Conservation (phyloP, 2,797 vertebrate species). For the Erpetoichthys calabaricus region DNA sequence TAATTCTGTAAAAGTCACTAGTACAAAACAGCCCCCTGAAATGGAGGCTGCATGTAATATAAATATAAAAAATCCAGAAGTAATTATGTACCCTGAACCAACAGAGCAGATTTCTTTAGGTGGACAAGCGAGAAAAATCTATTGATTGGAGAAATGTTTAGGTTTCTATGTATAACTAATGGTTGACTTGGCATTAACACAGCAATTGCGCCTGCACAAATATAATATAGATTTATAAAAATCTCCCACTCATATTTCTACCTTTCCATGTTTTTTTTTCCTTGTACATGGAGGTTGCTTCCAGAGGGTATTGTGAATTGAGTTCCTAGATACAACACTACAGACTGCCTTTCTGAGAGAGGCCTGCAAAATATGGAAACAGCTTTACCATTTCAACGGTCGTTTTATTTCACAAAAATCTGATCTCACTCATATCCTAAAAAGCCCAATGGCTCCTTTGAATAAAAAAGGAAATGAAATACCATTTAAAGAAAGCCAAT, state of each 20-base stretch:
- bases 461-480: too few species aligned
- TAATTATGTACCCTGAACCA: slow-evolving; percentile 36
- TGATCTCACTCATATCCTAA: too few species aligned
- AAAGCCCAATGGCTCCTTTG: too few species aligned
- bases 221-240: slow-evolving; percentile 7
- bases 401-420: not conserved
- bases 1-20: slow-evolving; percentile 39
- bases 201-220: slow-evolving; percentile 36
- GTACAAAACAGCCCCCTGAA: slow-evolving; percentile 29
- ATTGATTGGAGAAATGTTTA: slow-evolving; percentile 34
- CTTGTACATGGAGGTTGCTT: not conserved
- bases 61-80: slow-evolving; percentile 42
- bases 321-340: too few species aligned
- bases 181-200: slow-evolving; percentile 36
- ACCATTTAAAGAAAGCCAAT: too few species aligned
- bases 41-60: slow-evolving; percentile 27
- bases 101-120: slow-evolving; percentile 32
- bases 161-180: slow-evolving; percentile 24
- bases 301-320: too few species aligned
- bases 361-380: too few species aligned
- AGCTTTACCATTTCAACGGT: slow-evolving; percentile 6
- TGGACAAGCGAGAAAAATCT: slow-evolving; percentile 32
- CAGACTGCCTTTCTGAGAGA: too few species aligned
- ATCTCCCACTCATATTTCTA: slow-evolving; percentile 6
- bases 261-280: not conserved